Evolutionary conservation across 2,113 vertebrate species (phyloP).

Genomic region (Mungos mungo): DNA sequence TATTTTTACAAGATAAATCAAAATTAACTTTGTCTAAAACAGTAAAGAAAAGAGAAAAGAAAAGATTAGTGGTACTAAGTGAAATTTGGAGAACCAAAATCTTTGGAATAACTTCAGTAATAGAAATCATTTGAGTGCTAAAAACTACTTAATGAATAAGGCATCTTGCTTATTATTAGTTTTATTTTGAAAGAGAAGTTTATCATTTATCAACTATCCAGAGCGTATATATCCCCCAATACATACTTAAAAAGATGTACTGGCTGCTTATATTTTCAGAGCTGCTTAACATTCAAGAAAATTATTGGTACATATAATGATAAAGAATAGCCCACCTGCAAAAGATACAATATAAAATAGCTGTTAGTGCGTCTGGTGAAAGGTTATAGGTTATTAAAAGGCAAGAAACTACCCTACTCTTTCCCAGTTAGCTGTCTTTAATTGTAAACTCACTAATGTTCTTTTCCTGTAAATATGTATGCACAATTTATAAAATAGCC

Average conservation of each 20-base stretch:
- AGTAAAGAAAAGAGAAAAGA: not conserved
- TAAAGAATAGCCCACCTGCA: not conserved
- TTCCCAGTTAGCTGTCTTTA: not conserved
- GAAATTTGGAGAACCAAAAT: not conserved
- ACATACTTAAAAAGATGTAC: not conserved
- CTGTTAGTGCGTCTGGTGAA: not conserved
- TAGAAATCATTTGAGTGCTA: not conserved
- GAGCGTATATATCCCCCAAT: not conserved
- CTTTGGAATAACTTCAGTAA: not conserved
- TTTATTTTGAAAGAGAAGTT: conserved; percentile 1
- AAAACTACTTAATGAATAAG: not conserved
- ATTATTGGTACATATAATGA: not conserved
- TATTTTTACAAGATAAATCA: not conserved
- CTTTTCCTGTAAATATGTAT: not conserved
- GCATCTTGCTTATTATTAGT: not conserved
- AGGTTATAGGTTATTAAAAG: not conserved
- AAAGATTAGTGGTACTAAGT: not conserved
- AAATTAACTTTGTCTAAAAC: not conserved
- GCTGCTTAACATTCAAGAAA: not conserved
- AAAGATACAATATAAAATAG: not conserved
- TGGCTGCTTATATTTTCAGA: not conserved
- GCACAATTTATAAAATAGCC: not conserved
- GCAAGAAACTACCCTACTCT: not conserved
- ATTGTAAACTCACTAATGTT: not conserved
- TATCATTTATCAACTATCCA: not conserved